Percentiles rank a stretch among this genome's conserved stretches.
phyloP scores from a whole-genome alignment of 2,888 invertebrate genomes.

The Stramonita haemastoma region DNA sequence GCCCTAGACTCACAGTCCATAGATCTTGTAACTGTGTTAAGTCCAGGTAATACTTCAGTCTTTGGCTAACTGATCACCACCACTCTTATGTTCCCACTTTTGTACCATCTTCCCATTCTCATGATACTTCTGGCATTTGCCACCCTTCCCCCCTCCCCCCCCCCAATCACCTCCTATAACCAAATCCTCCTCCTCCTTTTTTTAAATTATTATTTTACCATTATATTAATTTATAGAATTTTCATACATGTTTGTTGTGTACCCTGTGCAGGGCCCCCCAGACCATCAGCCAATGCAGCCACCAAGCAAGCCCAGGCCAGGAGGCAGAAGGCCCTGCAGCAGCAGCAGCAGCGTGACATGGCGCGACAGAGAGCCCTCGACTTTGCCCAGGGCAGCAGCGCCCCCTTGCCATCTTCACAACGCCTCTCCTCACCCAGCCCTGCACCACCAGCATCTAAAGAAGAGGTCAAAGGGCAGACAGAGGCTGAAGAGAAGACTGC shows the following conservation, averaged over 20 bases:
- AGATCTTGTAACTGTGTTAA: too few species aligned
- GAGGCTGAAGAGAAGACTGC: not conserved
- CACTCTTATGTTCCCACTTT: too few species aligned
- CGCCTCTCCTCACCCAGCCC: conserved; percentile 19
- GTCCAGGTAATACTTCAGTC: too few species aligned
- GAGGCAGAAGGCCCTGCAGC: conserved; percentile 33
- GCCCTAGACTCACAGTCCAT: too few species aligned
- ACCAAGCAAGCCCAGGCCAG: conserved; percentile 25
- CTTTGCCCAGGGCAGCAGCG: not conserved
- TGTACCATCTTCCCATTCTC: too few species aligned
- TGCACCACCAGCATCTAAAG: not conserved
- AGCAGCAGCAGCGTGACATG: conserved; percentile 36
- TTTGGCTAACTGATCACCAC: too few species aligned
- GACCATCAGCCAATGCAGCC: not conserved
- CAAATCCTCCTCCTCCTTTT: too few species aligned
- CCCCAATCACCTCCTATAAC: too few species aligned
- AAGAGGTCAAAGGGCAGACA: not conserved
- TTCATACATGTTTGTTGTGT: not conserved
- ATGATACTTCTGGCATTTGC: too few species aligned
- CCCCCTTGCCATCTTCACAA: conserved; percentile 13
- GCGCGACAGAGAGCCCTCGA: conserved; percentile 23
- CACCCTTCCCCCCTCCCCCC: too few species aligned
- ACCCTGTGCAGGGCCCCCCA: not conserved
- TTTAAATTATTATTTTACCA: too few species aligned
- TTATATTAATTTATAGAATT: too few species aligned